phyloP scores from a whole-genome alignment of 2,888 invertebrate species.

The Rhingia rostrata region DNA sequence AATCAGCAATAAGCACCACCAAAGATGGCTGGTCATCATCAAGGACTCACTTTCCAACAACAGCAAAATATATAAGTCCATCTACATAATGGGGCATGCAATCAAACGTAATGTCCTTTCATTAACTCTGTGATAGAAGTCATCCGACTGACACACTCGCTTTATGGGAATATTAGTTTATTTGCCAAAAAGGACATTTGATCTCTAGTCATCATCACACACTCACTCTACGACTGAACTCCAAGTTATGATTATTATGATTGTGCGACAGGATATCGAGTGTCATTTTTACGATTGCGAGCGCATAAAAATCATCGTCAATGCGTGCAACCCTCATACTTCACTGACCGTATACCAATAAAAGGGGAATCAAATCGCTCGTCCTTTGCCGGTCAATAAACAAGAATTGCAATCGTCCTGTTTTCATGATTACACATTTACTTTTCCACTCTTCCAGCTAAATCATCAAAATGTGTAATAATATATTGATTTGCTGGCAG shows the following conservation, averaged over 20 bases:
- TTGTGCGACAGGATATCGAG: conserved; percentile 52
- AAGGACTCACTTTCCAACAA: conserved; percentile 3
- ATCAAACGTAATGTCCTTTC: conserved; percentile 66
- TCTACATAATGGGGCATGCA: conserved; percentile 57
- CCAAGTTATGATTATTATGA: conserved; percentile 72
- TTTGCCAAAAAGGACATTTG: conserved; percentile 46
- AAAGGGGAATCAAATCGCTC: conserved; percentile 53
- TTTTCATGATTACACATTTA: conserved; percentile 37
- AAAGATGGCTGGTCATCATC: not conserved
- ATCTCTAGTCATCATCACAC: conserved; percentile 6
- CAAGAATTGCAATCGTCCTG: conserved; percentile 56
- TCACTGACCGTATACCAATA: conserved; percentile 46
- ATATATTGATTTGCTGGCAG: conserved; percentile 59
- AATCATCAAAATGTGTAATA: conserved; percentile 60
- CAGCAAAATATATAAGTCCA: conserved; percentile 6
- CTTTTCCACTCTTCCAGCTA: conserved; percentile 42
- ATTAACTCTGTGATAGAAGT: conserved; percentile 46
- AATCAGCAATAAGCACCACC: conserved; percentile 27
- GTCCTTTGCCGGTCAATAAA: conserved; percentile 37
- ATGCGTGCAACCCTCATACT: not conserved
- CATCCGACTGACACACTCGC: conserved; percentile 31
- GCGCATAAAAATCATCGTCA: conserved; percentile 4
- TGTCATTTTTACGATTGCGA: conserved; percentile 51
- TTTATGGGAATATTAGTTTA: conserved; percentile 38
- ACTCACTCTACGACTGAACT: conserved; percentile 12